These are phyloP conservation scores for Cisticola juncidis DNA, from an alignment of 2,113 vertebrate genomes.

Conservation along the genomic window DNA sequence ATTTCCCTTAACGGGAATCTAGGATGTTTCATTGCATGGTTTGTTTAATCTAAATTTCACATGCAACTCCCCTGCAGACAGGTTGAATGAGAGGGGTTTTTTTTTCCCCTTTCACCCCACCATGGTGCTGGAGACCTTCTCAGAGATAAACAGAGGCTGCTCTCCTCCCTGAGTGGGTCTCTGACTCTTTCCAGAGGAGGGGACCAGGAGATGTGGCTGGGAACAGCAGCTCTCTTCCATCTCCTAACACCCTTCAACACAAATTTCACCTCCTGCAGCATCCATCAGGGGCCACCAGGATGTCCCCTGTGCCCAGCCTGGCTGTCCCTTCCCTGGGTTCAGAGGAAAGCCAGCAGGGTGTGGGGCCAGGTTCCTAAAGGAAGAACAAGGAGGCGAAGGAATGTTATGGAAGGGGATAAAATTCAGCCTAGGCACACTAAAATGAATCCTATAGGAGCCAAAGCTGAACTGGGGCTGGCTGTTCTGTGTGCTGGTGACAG, in stretches of 20 bases:
- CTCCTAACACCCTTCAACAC: neutral
- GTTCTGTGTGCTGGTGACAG: neutral
- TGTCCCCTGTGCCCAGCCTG: neutral
- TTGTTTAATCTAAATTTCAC: constrained; percentile 3
- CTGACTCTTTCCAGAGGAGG: rapidly evolving
- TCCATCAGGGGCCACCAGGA: neutral
- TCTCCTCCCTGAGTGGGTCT: rapidly evolving
- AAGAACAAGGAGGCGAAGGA: neutral
- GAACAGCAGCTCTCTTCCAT: neutral
- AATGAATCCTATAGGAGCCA: neutral
- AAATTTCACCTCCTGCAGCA: neutral
- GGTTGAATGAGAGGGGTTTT: neutral
- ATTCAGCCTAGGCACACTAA: neutral
- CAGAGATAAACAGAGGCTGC: neutral
- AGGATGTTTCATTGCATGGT: neutral
- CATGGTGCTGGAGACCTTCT: rapidly evolving
- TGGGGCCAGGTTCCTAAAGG: neutral
- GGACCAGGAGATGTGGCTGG: neutral
- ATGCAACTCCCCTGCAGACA: neutral
- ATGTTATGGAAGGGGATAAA: neutral
- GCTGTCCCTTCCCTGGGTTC: neutral
- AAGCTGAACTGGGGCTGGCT: neutral
- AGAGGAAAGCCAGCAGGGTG: neutral
- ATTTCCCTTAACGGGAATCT: neutral
- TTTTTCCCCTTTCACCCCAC: neutral